Conservation (phyloP, 1,140 invertebrate species). For the Phthorimaea operculella region DNA sequence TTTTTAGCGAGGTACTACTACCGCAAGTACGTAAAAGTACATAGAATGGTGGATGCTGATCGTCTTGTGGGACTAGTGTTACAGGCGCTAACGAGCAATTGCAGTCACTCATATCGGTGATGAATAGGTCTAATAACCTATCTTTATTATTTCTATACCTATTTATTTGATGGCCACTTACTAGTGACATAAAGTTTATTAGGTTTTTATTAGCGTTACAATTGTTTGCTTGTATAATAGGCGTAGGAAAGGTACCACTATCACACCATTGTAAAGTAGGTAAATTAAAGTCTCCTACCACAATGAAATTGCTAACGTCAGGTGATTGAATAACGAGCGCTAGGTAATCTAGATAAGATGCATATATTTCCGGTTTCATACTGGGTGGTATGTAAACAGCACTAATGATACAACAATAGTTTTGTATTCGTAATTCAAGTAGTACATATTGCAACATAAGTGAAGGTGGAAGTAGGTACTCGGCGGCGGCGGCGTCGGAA, state of each 20-base stretch:
- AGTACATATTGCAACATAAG: neutral
- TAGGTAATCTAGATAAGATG: neutral
- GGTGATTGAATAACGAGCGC: neutral
- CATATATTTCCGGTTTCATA: neutral
- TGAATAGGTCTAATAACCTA: conserved; percentile 16
- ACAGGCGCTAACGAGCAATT: neutral
- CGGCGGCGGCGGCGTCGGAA: neutral
- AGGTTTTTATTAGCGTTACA: conserved; percentile 2
- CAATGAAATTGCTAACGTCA: neutral
- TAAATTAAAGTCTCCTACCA: conserved; percentile 8
- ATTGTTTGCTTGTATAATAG: neutral
- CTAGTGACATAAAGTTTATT: neutral
- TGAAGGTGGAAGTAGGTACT: conserved; percentile 2
- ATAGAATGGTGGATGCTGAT: conserved; percentile 10
- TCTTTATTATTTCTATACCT: conserved; percentile 12
- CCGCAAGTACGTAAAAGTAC: too few species aligned
- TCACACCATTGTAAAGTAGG: conserved; percentile 4
- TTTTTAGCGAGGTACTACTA: too few species aligned
- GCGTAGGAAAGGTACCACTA: neutral
- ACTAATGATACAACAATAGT: neutral
- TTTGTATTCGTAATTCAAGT: neutral
- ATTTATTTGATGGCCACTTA: conserved; percentile 9
- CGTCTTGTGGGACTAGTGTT: conserved; percentile 11
- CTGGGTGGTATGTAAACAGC: neutral
- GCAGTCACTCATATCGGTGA: conserved; percentile 11